Evolutionary conservation across 1,140 invertebrate species (phyloP), one percentile per base, ranked within the genome.

Genomic region (Fopius arisanus): DNA sequence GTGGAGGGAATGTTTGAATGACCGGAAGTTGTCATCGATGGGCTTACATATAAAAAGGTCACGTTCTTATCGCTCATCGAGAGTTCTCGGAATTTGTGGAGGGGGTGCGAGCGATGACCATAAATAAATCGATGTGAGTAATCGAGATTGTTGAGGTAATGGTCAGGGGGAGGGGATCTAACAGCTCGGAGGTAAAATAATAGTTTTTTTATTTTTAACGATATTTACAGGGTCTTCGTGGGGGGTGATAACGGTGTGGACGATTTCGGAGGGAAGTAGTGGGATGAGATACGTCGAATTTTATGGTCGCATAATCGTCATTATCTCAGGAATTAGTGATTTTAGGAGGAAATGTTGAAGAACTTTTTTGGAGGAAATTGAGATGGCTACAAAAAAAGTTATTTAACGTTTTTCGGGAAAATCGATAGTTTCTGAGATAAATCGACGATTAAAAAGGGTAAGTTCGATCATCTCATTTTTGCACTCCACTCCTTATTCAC

Each of bases 61-160:
- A 75, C 74, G 81, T 82, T 83, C 81, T 84, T 83, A 83, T 85
- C 84, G 81, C 80, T 80, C 80, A 79, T 85, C 81, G 84, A 80
- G 81, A 83, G 33, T 83, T 83, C 82, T 75, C 75, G 78, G 83
- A 84, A 85, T 82, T 82, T 81, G 81, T 81, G 78, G 77, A 82
- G 79, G 81, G 81, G 80, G 78, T 41, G 43, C 83, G 80, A 82
- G 80, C 79, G 19, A 6, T 23, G 81, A 80, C 82, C 82, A 85
- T 84, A 81, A 84, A 84, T 84, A 84, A 78, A 77, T 72, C 75
- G 76, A 79, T 76, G 78, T 78, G 80, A 69, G 23, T 40, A 67
- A 40, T 54, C 48, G 14, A 67, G 65, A 69, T 85, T 78, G 83
- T 81, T 83, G 82, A 48, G 43, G 43, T 14, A 7, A 48, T 48